phyloP scores from a whole-genome alignment of 2,888 invertebrate genomes.

The Drosophila mulleri region DNA sequence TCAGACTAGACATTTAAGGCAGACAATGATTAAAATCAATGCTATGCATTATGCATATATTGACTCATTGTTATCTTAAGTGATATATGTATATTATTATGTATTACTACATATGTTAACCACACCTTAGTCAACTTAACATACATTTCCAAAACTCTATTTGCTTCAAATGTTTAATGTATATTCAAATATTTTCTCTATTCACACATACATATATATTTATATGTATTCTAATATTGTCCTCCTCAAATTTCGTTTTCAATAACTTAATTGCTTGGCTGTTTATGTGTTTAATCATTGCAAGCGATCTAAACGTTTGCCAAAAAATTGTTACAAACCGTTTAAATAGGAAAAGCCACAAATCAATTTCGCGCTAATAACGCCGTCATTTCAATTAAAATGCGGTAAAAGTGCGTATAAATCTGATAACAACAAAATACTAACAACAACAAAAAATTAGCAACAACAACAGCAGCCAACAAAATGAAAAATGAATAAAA shows the following conservation, averaged over 20 bases:
- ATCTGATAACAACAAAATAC: conserved; percentile 19
- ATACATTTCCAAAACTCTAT: too few species aligned
- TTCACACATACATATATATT: too few species aligned
- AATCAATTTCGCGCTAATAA: conserved; percentile 24
- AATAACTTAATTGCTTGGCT: background rate
- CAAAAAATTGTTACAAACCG: background rate
- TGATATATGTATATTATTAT: too few species aligned
- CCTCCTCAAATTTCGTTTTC: background rate
- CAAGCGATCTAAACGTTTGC: background rate
- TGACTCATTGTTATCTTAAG: too few species aligned
- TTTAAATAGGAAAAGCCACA: conserved; percentile 9
- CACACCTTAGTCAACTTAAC: too few species aligned
- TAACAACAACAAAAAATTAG: background rate
- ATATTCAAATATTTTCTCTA: background rate
- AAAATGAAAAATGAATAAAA: conserved; percentile 9
- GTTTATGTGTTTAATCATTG: conserved; percentile 1
- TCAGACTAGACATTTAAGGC: too few species aligned
- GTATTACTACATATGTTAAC: too few species aligned
- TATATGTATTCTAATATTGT: background rate
- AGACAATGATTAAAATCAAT: too few species aligned
- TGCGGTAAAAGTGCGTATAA: conserved; percentile 9
- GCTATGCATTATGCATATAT: too few species aligned
- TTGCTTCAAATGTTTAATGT: too few species aligned
- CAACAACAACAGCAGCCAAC: background rate
- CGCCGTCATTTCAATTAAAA: conserved; percentile 28